phyloP scores from a whole-genome alignment of 2,113 vertebrate genomes.

The Grus americana region DNA sequence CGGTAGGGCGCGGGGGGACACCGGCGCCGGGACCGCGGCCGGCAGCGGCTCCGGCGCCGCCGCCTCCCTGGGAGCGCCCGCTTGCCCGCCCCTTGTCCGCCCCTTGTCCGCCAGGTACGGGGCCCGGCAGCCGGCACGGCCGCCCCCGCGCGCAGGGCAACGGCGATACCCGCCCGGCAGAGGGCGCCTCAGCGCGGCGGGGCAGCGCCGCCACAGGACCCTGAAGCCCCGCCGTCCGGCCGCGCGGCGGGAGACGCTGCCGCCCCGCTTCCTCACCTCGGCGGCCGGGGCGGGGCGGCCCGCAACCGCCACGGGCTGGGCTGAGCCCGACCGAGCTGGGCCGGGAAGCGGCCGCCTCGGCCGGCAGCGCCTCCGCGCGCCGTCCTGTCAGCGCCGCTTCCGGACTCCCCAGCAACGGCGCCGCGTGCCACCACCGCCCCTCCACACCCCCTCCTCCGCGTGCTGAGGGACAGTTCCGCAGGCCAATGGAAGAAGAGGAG shows the following conservation, averaged over 20 bases:
- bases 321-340: neutral
- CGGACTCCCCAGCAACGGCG: conserved; percentile 54
- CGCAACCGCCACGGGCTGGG: neutral
- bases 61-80: neutral
- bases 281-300: neutral
- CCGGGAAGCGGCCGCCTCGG: neutral
- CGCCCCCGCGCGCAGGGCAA: neutral
- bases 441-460: conserved; percentile 33
- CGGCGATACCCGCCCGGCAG: neutral
- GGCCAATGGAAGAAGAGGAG: neutral
- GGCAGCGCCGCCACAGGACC: neutral
- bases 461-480: neutral
- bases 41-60: no score
- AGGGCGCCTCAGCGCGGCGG: neutral
- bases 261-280: neutral
- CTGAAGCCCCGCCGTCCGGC: neutral
- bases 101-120: neutral
- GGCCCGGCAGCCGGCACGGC: neutral
- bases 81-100: no score
- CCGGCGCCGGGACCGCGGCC: neutral
- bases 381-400: conserved; percentile 30
- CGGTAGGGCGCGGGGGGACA: neutral
- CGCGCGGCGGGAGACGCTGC: neutral
- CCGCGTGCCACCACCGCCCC: neutral
- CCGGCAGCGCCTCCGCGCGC: conserved; percentile 64